phyloP scores from a whole-genome alignment of 2,113 vertebrate genomes.

The Sisor rabdophorus region DNA sequence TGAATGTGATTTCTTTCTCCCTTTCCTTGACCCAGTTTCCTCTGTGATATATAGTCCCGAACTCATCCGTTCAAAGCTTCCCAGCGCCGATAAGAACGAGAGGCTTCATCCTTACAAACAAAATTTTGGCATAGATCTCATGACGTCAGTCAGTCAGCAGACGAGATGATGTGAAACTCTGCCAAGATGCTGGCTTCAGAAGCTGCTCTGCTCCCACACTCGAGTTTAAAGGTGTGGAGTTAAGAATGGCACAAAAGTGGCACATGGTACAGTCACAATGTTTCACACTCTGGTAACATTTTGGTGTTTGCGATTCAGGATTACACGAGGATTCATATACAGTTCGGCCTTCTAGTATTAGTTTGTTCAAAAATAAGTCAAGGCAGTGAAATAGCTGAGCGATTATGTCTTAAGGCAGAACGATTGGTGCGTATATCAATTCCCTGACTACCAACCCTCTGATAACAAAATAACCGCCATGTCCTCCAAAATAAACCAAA shows the following conservation, averaged over 20 bases:
- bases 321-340: background rate
- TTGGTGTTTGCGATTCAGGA: background rate
- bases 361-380: background rate
- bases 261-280: slow-evolving; percentile 1
- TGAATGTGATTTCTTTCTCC: background rate
- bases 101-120: slow-evolving; percentile 29
- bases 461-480: background rate
- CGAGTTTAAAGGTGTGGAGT: background rate
- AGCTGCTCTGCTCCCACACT: slow-evolving; percentile 21
- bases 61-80: background rate
- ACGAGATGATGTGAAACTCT: slow-evolving; percentile 23
- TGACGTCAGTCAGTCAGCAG: slow-evolving; percentile 37
- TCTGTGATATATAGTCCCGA: background rate
- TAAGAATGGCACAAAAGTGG: slow-evolving; percentile 9
- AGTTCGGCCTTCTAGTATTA: no score
- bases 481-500: background rate
- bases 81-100: slow-evolving; percentile 3
- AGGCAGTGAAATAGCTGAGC: background rate
- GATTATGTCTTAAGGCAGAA: no score
- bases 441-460: no score
- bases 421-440: no score
- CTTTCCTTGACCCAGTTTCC: slow-evolving; percentile 3
- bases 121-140: slow-evolving; percentile 27
- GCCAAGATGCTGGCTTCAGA: slow-evolving; percentile 23
- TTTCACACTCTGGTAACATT: background rate